A percentile compares a stretch with the other conserved stretches of the same genome.
Conservation (phyloP, 2,888 invertebrate genomes). For the Spatulosminthurus flaviceps region DNA sequence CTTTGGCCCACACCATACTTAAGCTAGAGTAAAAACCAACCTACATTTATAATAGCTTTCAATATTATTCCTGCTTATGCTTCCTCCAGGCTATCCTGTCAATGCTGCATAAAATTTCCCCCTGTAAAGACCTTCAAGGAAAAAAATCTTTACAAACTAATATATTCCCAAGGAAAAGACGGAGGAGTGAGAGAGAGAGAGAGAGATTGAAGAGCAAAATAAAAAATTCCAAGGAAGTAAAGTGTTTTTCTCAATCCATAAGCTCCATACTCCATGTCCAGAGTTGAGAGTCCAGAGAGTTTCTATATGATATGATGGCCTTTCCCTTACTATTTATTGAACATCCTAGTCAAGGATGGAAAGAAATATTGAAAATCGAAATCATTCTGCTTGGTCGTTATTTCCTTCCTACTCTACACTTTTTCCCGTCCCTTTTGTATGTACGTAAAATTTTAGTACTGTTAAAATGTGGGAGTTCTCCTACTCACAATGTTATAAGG, state of each 20-base stretch:
- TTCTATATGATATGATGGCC: conserved; percentile 4
- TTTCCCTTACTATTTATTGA: conserved; percentile 32
- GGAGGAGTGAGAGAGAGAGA: background rate
- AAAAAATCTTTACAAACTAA: background rate
- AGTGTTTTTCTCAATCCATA: conserved; percentile 14
- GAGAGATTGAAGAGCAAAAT: background rate
- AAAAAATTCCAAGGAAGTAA: background rate
- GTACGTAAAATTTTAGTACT: background rate
- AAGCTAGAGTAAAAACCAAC: background rate
- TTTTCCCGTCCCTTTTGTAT: background rate
- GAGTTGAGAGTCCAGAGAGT: background rate
- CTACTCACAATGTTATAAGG: no score
- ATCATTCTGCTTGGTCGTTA: conserved; percentile 40
- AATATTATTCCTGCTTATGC: conserved; percentile 15
- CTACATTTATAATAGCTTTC: conserved; percentile 35
- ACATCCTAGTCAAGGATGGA: conserved; percentile 32
- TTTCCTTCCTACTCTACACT: conserved; percentile 27
- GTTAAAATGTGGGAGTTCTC: no score
- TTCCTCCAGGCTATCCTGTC: conserved; percentile 33
- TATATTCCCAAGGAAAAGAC: background rate
- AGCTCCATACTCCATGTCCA: conserved; percentile 10
- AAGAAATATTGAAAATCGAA: conserved; percentile 46
- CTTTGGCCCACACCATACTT: conserved; percentile 20
- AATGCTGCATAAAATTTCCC: conserved; percentile 33
- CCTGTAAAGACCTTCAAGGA: background rate